Evolutionary conservation across 2,113 vertebrate genomes (phyloP).

Genomic region (Telmatochromis sp.): DNA sequence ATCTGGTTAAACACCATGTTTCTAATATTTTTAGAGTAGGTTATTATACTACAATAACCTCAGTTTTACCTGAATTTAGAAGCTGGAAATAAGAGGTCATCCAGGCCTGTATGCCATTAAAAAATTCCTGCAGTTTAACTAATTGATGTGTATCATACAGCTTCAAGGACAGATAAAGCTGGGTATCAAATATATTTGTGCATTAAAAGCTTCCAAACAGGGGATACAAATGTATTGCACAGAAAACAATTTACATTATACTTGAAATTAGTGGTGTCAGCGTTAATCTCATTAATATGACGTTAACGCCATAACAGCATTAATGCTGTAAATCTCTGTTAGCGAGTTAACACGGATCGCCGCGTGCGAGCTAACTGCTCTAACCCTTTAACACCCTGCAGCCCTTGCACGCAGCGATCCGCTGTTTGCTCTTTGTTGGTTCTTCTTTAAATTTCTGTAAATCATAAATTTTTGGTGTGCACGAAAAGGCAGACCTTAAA

Average conservation of each 20-base stretch:
- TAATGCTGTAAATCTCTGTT: not conserved
- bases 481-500: not conserved
- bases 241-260: not conserved
- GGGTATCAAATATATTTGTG: not conserved
- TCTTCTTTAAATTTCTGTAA: not conserved
- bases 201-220: not conserved
- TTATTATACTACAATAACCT: not conserved
- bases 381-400: accelerated
- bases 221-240: not conserved
- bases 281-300: not conserved
- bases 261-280: not conserved
- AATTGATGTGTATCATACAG: not conserved
- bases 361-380: accelerated
- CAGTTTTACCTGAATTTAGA: not conserved
- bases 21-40: not conserved
- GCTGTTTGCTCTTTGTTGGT: not conserved
- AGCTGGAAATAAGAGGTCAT: not conserved
- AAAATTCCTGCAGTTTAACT: not conserved
- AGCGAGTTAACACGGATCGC: accelerated
- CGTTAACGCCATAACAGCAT: accelerated
- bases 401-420: accelerated
- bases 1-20: not conserved
- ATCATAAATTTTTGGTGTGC: not conserved
- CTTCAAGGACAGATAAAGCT: not conserved
- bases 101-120: not conserved